Evolutionary conservation across 2,113 vertebrate species (phyloP).

Genomic region (Turdus rufiventris): DNA sequence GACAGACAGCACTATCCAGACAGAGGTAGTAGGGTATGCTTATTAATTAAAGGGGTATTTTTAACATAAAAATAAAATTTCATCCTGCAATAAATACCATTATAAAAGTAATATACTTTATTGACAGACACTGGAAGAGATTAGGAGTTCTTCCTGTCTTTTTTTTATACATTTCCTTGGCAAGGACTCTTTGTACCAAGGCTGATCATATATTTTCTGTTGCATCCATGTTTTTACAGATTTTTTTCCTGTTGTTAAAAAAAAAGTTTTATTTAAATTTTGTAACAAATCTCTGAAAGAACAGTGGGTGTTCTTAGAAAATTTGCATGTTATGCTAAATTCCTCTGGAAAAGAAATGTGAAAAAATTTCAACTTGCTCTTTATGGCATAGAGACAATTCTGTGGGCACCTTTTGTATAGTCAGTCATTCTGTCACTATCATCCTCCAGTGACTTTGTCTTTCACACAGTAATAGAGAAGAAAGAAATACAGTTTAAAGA

Average conservation of each 20-base stretch:
- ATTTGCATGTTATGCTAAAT: neutral
- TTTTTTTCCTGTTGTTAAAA: neutral
- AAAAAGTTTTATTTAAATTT: neutral
- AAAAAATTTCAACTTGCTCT: neutral
- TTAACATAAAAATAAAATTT: slow-evolving; percentile 10
- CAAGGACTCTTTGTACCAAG: neutral
- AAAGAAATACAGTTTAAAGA: neutral
- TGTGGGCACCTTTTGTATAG: slow-evolving; percentile 12
- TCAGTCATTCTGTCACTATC: slow-evolving; percentile 32
- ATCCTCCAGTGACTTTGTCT: slow-evolving; percentile 38
- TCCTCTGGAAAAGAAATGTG: neutral
- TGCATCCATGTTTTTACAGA: neutral
- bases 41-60: neutral
- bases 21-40: neutral
- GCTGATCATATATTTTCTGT: neutral
- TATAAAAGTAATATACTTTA: neutral
- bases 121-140: neutral
- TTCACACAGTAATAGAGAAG: neutral
- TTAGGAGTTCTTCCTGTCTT: neutral
- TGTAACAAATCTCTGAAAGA: neutral
- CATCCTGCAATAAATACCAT: neutral
- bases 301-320: neutral
- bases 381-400: neutral
- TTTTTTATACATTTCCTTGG: neutral
- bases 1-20: neutral